phyloP scores from a whole-genome alignment of 2,888 invertebrate genomes.

The Platerodrilus igneus region DNA sequence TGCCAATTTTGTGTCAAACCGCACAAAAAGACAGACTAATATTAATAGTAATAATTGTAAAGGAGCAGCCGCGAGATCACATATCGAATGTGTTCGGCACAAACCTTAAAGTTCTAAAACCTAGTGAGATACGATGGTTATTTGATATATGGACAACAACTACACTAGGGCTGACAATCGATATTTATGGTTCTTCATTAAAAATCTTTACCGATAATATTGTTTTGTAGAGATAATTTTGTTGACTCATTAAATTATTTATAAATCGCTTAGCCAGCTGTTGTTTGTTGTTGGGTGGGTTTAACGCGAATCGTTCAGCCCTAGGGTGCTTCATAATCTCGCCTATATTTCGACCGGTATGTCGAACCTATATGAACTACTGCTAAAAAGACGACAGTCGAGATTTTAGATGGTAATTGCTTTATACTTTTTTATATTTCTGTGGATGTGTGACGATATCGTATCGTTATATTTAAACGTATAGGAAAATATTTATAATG shows the following conservation, averaged over 20 bases:
- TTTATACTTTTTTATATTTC: conserved; percentile 49
- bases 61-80: conserved; percentile 41
- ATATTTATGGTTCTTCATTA: conserved; percentile 26
- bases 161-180: conserved; percentile 38
- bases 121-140: conserved; percentile 28
- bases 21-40: conserved; percentile 34
- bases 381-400: conserved; percentile 24
- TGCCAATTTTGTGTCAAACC: conserved; percentile 30
- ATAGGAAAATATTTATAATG: conserved; percentile 38
- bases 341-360: conserved; percentile 12
- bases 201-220: conserved; percentile 23
- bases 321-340: conserved; percentile 20
- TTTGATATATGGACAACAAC: conserved; percentile 29
- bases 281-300: conserved; percentile 38
- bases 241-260: conserved; percentile 39
- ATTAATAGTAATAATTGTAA: conserved; percentile 32
- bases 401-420: conserved; percentile 40
- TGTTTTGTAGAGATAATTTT: conserved; percentile 39
- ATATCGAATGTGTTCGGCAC: conserved; percentile 42
- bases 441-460: conserved; percentile 36
- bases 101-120: conserved; percentile 30
- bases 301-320: conserved; percentile 26
- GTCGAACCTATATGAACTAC: conserved; percentile 19
- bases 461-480: conserved; percentile 47
- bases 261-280: conserved; percentile 37